A percentile compares a stretch with the other conserved stretches of the same genome.
Evolutionary conservation across 2,113 vertebrate genomes (phyloP).

Genomic region (Perca flavescens): DNA sequence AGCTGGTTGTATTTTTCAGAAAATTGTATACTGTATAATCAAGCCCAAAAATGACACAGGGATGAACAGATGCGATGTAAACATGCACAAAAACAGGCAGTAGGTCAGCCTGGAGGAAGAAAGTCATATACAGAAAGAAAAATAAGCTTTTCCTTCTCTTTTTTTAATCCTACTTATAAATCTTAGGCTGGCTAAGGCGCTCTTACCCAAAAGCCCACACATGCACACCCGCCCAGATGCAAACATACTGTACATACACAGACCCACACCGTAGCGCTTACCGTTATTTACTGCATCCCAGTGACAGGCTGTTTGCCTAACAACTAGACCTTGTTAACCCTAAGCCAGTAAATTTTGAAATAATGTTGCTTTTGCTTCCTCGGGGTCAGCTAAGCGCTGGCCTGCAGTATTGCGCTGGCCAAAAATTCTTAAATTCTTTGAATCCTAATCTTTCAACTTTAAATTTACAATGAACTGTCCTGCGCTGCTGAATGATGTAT

Average conservation of each 20-base stretch:
- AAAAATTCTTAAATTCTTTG: slow-evolving; percentile 24
- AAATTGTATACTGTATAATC: background rate
- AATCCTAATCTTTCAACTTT: slow-evolving; percentile 15
- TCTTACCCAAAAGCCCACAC: slow-evolving; percentile 51
- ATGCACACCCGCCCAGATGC: slow-evolving; percentile 46
- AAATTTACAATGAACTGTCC: slow-evolving; percentile 29
- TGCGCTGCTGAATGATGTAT: slow-evolving; percentile 24
- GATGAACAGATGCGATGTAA: background rate
- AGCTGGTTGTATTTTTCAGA: slow-evolving; percentile 7
- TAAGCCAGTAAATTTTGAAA: slow-evolving; percentile 77
- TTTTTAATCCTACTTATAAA: background rate
- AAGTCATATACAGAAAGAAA: background rate
- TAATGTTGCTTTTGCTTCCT: slow-evolving; percentile 70
- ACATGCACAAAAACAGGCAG: background rate
- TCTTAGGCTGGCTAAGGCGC: background rate
- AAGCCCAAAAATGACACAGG: too few relatives aligned
- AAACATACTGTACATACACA: slow-evolving; percentile 41
- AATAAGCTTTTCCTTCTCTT: slow-evolving; percentile 9
- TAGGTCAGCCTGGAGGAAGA: background rate
- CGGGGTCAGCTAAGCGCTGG: slow-evolving; percentile 47
- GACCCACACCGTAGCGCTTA: slow-evolving; percentile 20
- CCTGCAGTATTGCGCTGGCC: background rate
- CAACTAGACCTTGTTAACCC: slow-evolving; percentile 79
- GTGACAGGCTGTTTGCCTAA: slow-evolving; percentile 81
- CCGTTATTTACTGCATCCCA: slow-evolving; percentile 80